Evolutionary conservation across 2,888 invertebrate genomes (phyloP), one percentile per base, ranked within the genome.

Genomic region (Leptopilina myrica): DNA sequence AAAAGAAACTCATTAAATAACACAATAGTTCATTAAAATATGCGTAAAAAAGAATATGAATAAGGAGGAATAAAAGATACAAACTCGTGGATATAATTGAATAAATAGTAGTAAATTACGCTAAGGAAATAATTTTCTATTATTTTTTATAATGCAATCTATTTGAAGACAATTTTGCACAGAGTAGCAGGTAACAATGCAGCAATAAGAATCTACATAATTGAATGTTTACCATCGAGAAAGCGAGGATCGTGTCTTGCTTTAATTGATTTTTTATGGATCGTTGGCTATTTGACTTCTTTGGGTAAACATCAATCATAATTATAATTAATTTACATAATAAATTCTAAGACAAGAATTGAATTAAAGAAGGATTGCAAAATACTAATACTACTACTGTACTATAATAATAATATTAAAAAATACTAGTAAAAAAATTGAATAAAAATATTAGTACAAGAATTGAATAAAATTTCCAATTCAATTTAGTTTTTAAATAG

Each of bases 161-260:
- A 67, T 33, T 77, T 78, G 87, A 62, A 33, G n/a, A 15, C 33
- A 73, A 56, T 73, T 73, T 73, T 59, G 73, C 73, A 73, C 81
- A 93, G 93, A 77, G 79, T 92, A 79, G 91, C 91, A 76, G 89
- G 90, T 12, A 92, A 89, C 84, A 87, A 86, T 76, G 86, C 85
- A 9, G 85, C 87, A 2, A 82, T 91, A 33, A 91, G 91, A 86
- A 89, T 93, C 12, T 90, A 92, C 78, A 81, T 93, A 73, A 89
- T 91, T 43, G 93, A 93, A 87, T 89, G 90, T 69, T 79, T 93
- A 56, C 92, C 92, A 3, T 86, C 86, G 56, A 87, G 87, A 46
- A 90, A 83, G 79, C 89, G 93, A 81, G 92, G 92, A 59, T 86
- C 85, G 64, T 92, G 87, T 79, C 81, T 92, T 64, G 86, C 89